Base-by-base conservation (phyloP, 2,888 invertebrate genomes). In the Nebria salina region DNA sequence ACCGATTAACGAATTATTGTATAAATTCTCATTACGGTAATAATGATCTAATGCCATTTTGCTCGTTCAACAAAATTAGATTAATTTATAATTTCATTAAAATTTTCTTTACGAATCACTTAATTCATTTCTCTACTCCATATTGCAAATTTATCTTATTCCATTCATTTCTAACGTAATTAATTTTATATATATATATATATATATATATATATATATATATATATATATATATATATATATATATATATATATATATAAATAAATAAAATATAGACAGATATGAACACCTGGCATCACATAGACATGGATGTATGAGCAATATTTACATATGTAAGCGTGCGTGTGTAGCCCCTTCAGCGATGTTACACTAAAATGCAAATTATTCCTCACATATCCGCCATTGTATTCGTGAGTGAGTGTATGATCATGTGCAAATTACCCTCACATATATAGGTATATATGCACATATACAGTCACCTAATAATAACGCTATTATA, bases 361-460 rank as follows among this genome's bases (percentile, higher is more conserved):
- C 70, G 54, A 76, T 34, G 70, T 70, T 65, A 68, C 43, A 76
- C 76, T 76, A 76, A 76, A 76, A 76, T 76, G 76, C 70, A 76
- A 76, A 76, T 76, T 76, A 70, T 76, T 70, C 76, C 76, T 76
- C 76, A 68, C 76, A 70, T 76, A 3, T 76, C 70, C 76, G 70
- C 70, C 25, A 76, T 76, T 76, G 54, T 54, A 54, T 54, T 54
- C 54, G 13, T 13, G 54, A 13, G 54, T 54, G 54, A 11, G 11
- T 54, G 54, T 54, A 13, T 76, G 76, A 70, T 76, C 76, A 76
- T 76, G 76, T 76, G 76, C 76, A 76, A 76, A 76, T 76, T 76
- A 76, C 68, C 68, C 70, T 25, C 54, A 54, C 54, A 54, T 13
- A 54, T 13, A 54, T 13, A 54, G 11, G 13, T 13, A 54, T 54